Evolutionary conservation across 2,888 invertebrate species (phyloP).

Genomic region (Himalopsyche japonica): DNA sequence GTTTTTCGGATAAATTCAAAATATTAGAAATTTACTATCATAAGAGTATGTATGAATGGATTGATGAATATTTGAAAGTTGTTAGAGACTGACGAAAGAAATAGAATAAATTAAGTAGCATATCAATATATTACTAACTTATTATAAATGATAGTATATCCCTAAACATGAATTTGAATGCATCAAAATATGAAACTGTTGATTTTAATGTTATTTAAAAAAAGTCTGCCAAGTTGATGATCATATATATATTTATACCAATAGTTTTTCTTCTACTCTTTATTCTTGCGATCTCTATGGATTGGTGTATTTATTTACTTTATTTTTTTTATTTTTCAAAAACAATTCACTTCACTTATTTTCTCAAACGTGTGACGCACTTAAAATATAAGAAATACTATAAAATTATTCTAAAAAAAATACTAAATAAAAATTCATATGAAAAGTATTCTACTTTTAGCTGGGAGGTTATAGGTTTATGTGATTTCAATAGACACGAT

Average conservation of each 20-base stretch:
- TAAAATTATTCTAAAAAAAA: not conserved
- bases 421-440: not conserved
- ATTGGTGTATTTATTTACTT: slow-evolving; percentile 9
- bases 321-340: slow-evolving; percentile 7
- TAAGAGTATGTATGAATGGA: no score
- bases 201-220: not conserved
- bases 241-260: not conserved
- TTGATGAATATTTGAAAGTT: no score
- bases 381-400: not conserved
- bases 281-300: slow-evolving; percentile 25
- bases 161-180: not conserved
- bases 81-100: no score
- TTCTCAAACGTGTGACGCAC: not conserved
- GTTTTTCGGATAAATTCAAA: no score
- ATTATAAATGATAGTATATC: not conserved
- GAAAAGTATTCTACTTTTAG: not conserved
- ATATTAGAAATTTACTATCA: no score
- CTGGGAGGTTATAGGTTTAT: not conserved
- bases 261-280: slow-evolving; percentile 7
- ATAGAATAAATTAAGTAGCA: no score
- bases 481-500: not conserved
- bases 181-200: not conserved
- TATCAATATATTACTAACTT: not conserved
- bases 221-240: not conserved
- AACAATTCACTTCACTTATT: slow-evolving; percentile 1